Conservation (phyloP, 2,113 vertebrate species). For the Herpailurus yagouaroundi region DNA sequence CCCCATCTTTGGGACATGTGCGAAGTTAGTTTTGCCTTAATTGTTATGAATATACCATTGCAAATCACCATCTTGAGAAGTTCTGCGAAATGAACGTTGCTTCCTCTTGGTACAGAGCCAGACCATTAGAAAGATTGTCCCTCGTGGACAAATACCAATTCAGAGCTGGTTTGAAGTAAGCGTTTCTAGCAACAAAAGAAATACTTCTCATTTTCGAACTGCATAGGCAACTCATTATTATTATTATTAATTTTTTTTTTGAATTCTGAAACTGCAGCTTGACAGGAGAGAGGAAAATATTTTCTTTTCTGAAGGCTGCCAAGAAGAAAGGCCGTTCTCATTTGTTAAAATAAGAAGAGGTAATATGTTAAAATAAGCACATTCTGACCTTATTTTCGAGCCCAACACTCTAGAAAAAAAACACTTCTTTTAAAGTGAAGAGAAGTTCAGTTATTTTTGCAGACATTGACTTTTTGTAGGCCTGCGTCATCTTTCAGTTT, state of each 20-base stretch:
- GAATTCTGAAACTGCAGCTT: neutral
- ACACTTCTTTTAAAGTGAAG: neutral
- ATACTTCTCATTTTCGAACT: neutral
- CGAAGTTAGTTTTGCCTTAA: neutral
- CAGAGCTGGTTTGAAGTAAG: neutral
- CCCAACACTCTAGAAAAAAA: neutral
- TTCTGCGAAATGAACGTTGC: neutral
- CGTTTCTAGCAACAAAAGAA: neutral
- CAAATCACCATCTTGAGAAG: neutral
- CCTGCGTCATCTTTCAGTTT: neutral
- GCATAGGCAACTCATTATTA: neutral
- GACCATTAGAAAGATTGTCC: neutral
- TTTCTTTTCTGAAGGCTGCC: conserved; percentile 56
- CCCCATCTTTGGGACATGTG: neutral
- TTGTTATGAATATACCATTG: too few relatives aligned
- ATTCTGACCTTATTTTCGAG: neutral
- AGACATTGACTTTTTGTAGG: neutral
- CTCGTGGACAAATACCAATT: neutral
- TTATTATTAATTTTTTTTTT: neutral
- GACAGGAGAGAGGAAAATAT: conserved; percentile 44
- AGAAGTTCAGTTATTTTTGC: neutral
- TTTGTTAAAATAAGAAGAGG: conserved; percentile 63
- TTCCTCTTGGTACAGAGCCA: neutral
- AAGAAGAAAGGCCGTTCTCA: conserved; percentile 58
- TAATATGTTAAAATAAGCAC: conserved; percentile 58